Evolutionary conservation across 1,140 invertebrate genomes (phyloP).

Genomic region (Trachymyrmex cornetzi): DNA sequence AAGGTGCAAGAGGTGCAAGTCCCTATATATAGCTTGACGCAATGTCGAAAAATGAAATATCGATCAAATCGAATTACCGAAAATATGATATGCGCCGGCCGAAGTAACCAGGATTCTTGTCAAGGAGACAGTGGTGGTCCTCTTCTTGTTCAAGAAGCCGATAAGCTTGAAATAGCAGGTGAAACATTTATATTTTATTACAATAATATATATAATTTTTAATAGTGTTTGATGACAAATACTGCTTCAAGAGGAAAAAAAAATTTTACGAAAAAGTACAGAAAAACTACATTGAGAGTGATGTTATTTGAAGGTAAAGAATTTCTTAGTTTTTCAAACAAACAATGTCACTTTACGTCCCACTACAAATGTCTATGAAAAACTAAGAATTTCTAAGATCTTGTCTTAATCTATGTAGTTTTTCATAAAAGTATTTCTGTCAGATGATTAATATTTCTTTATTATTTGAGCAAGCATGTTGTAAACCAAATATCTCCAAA

Average conservation of each 20-base stretch:
- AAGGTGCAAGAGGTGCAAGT: slow-evolving; percentile 94
- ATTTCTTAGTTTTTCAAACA: no score
- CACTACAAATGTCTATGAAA: no score
- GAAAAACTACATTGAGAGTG: no score
- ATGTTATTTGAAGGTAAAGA: no score
- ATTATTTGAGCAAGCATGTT: background rate
- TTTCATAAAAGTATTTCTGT: no score
- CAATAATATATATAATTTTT: slow-evolving; percentile 9
- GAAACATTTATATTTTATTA: slow-evolving; percentile 62
- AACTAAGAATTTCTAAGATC: no score
- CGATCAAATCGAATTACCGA: slow-evolving; percentile 92
- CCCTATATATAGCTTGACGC: slow-evolving; percentile 92
- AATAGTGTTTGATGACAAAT: background rate
- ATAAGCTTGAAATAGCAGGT: slow-evolving; percentile 92
- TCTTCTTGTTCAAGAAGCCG: slow-evolving; percentile 90
- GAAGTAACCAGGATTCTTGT: slow-evolving; percentile 93
- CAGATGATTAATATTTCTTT: background rate
- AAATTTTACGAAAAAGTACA: no score
- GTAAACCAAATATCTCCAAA: background rate
- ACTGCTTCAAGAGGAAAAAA: no score
- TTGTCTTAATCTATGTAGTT: no score
- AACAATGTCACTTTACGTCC: no score
- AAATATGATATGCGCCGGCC: slow-evolving; percentile 93
- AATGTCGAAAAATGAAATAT: slow-evolving; percentile 94
- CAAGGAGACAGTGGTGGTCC: slow-evolving; percentile 95